These are phyloP conservation scores for Perca schrenkii DNA, from an alignment of 2,113 vertebrate species.

Conservation along the genomic window DNA sequence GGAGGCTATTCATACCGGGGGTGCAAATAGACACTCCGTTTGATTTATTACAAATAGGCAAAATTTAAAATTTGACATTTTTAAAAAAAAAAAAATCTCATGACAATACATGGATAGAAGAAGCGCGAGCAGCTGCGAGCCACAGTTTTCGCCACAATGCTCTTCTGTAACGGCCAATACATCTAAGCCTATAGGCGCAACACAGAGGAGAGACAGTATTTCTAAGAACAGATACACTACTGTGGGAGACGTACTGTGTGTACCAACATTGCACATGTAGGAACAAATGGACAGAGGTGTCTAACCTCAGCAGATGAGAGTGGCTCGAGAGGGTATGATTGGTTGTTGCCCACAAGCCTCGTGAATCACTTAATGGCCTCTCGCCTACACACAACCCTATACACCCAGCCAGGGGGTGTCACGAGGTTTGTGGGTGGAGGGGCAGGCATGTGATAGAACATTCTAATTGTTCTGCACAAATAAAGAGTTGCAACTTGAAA, in stretches of 20 bases:
- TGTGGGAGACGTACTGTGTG: background rate
- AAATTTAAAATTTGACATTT: no score
- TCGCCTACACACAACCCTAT: background rate
- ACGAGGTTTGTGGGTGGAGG: background rate
- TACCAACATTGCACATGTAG: conserved; percentile 10
- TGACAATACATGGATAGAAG: no score
- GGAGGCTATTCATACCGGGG: no score
- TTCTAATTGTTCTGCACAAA: no score
- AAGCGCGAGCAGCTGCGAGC: no score
- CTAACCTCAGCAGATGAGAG: conserved; percentile 1
- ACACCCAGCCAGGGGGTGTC: background rate
- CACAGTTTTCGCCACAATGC: no score
- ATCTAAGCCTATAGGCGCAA: background rate
- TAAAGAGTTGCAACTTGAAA: no score
- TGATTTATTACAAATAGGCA: no score
- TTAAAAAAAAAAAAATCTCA: no score
- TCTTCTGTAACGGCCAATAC: background rate
- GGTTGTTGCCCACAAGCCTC: background rate
- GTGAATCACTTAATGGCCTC: background rate
- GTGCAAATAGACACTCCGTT: no score
- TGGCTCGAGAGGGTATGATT: conserved; percentile 20
- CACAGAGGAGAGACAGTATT: background rate
- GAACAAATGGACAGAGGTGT: conserved; percentile 28
- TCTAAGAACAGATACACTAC: background rate
- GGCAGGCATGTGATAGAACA: background rate